Evolutionary conservation across 2,113 vertebrate genomes (phyloP), one percentile per base, ranked within the genome.

Genomic region (Pionites leucogaster): DNA sequence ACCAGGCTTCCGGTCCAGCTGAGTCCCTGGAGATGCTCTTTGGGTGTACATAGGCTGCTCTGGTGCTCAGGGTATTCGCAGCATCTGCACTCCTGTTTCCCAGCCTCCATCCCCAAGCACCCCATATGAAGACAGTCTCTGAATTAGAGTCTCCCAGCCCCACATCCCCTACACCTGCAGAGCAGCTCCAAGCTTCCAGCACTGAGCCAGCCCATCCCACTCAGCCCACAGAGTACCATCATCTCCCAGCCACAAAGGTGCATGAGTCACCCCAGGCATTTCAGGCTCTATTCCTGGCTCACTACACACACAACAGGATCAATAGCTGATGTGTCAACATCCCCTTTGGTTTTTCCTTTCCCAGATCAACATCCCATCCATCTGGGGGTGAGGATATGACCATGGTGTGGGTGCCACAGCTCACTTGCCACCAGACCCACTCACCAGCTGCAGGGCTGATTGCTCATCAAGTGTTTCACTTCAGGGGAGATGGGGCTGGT

Each of bases 401-500:
- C n/a, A 3, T 0, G 0, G 8, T 12, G 53, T 12, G 9, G 3
- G 55, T 13, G 24, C 44, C 79, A 44, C 44, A 18, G 27, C 59
- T 85, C 41, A 3, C 17, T 16, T 44, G 18, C 57, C 44, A 19
- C 23, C 20, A 78, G 47, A 41, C 17, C 44, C 17, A 8, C 42
- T 23, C 22, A 0, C 3, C 13, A 29, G 70, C 50, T 71, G 63
- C 65, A 6, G 47, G 37, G n/a, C 70, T 47, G 5, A 27, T 31
- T n/a, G 23, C 17, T 39, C 39, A 71, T 11, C 35, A 16, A 2
- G 4, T 2, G 10, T 35, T 60, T 16, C 42, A 12, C 42, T 31
- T 14, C 0, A 0, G 19, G 70, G 52, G 49, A 24, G 5, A 10
- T 3, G 39, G 27, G 25, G 46, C 49, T 52, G 53, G 11, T 11